Base-by-base conservation (phyloP, 2,888 invertebrate species). In the Gastrophysa polygoni region DNA sequence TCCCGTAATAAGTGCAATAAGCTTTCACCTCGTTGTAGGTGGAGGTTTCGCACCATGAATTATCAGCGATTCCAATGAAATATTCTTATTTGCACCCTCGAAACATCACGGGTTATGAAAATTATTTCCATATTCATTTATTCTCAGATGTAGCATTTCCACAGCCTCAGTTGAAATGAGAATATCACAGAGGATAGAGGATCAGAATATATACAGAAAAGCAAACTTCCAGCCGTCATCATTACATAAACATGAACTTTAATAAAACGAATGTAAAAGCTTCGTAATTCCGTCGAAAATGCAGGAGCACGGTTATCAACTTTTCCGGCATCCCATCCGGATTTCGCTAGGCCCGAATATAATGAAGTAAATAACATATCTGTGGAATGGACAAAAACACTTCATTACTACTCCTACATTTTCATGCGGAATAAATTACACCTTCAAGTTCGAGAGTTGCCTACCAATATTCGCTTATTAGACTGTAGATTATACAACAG, bases 261-360 rank as follows among this genome's bases (percentile, higher is more conserved):
- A 38, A 38, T 38, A 38, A 38, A 38, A 38, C 38, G 38, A n/a
- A 38, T 38, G 38, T 38, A 38, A 38, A 24, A 38, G 38, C 38
- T 38, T 38, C 14, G 14, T 38, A 38, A 38, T 38, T 38, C 38
- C 38, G 38, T 38, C 14, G 38, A 38, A 38, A 38, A 38, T 38
- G 38, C 38, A 14, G 14, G 38, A 38, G 38, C 38, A 38, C 38
- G 38, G 38, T 14, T 38, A 11, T 38, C 38, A 38, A 38, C 38
- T 38, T 38, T 38, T 38, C 38, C 38, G 14, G 38, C n/a, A 38
- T 38, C 38, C 38, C 38, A 38, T 14, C 38, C 14, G 38, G 38
- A 14, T 38, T 38, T 38, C 14, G 38, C 14, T 38, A 38, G 38
- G n/a, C 38, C 14, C n/a, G 38, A 38, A 38, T 38, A 14, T 38